Evolutionary conservation across 2,113 vertebrate species (phyloP), one percentile per base, ranked within the genome.

Genomic region (Rana temporaria): DNA sequence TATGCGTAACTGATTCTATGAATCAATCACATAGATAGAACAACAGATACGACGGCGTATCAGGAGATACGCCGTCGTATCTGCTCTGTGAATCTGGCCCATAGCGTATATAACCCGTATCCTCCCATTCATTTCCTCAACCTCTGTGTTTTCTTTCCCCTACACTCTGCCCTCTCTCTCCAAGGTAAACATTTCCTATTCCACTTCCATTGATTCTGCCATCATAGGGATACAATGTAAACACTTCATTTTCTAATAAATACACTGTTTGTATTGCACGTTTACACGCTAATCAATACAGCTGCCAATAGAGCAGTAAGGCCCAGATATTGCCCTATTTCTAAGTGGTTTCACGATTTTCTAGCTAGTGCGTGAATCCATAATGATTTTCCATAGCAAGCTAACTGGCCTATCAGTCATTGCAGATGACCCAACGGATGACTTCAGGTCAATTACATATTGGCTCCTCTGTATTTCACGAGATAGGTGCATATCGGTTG

Each of bases 201-300:
- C 24, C 52, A 56, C 20, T 11, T 19, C 14, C 22, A 72, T 72
- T 72, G 69, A 72, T 72, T 52, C 48, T 55, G 8, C 68, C 48
- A 55, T 71, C 48, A 17, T 52, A 3, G 24, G 26, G 4, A 34
- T 19, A 34, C 52, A 65, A 56, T 32, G 48, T 65, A 73, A 81
- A 81, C 69, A 38, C 68, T 18, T 56, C 53, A 56, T 78, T 56
- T 62, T 73, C 42, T 30, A 81, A 81, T 73, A 73, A 81, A 73
- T 72, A 81, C 22, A 30, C 22, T 17, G 9, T 65, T 59, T 65
- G 48, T 30, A 26, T 64, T 70, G 59, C 59, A 64, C 70, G 55
- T 81, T 81, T 81, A 72, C 69, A 38, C 30, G n/a, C 8, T 73
- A 59, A 64, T 81, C 69, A 56, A 73, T 73, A 81, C 15, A 34